Percentiles rank a stretch among this genome's conserved stretches.
phyloP scores from a whole-genome alignment of 2,797 vertebrate genomes.

The Ctenopoma kingsleyae region DNA sequence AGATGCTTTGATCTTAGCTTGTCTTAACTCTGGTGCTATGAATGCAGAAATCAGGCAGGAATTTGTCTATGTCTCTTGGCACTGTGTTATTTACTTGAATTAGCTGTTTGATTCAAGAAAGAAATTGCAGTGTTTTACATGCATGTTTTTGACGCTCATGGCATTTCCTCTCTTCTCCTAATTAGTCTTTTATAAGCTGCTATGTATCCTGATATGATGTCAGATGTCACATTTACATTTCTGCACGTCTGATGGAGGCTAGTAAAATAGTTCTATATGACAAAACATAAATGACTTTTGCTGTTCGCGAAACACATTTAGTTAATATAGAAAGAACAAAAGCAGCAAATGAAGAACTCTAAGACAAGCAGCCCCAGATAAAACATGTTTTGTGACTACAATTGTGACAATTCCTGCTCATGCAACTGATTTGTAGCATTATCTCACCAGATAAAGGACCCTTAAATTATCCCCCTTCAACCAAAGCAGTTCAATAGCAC shows the following conservation, averaged over 20 bases:
- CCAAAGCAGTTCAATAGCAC: neutral
- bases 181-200: slow-evolving; percentile 1
- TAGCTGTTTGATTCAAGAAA: slow-evolving; percentile 12
- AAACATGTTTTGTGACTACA: slow-evolving; percentile 3
- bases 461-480: neutral
- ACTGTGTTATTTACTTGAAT: slow-evolving; percentile 21
- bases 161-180: neutral
- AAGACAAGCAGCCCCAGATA: neutral
- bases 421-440: slow-evolving; percentile 14
- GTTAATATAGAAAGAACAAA: slow-evolving; percentile 5
- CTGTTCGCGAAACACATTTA: neutral
- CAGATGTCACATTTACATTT: slow-evolving; percentile 61
- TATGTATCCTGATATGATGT: slow-evolving; percentile 29
- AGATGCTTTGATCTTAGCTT: slow-evolving; percentile 41
- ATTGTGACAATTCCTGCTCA: slow-evolving; percentile 1
- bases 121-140: slow-evolving; percentile 13
- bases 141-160: neutral
- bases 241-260: slow-evolving; percentile 39
- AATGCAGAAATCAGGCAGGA: slow-evolving; percentile 39
- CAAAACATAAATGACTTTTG: neutral
- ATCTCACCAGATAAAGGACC: slow-evolving; percentile 32
- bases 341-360: slow-evolving; percentile 3
- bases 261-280: slow-evolving; percentile 1
- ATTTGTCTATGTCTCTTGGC: slow-evolving; percentile 25
- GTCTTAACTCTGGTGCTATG: slow-evolving; percentile 15